A percentile compares a stretch with the other conserved stretches of the same genome.
phyloP scores from a whole-genome alignment of 2,113 vertebrate species.

The Lepus timidus region DNA sequence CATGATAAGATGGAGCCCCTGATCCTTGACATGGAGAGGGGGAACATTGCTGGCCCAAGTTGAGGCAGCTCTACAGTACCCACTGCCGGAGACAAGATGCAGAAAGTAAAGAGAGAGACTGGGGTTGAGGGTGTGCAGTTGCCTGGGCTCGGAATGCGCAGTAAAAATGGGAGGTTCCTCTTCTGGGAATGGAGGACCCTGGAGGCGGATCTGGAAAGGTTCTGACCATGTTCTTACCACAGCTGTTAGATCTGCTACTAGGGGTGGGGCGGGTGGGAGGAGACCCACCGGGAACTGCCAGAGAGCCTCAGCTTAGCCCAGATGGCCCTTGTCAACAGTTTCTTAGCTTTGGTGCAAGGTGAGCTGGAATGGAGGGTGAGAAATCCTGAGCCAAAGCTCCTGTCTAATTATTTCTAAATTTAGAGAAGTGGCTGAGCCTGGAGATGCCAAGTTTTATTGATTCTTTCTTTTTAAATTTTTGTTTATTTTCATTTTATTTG shows the following conservation, averaged over 20 bases:
- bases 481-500: too few species aligned
- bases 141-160: not conserved
- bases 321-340: not conserved
- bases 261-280: not conserved
- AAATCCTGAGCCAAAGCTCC: not conserved
- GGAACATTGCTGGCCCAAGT: not conserved
- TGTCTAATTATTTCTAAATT: not conserved
- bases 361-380: not conserved
- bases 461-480: too few species aligned
- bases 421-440: not conserved
- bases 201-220: not conserved
- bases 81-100: not conserved
- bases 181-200: not conserved
- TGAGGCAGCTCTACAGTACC: not conserved
- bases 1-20: not conserved
- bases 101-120: not conserved
- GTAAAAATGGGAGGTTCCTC: not conserved
- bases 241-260: not conserved
- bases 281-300: not conserved
- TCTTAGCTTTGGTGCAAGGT: not conserved
- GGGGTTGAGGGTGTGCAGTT: not conserved
- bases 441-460: not conserved
- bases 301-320: not conserved
- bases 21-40: not conserved
- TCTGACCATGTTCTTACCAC: not conserved